Evolutionary conservation across 1,140 invertebrate species (phyloP).

Genomic region (Colletes latitarsis): DNA sequence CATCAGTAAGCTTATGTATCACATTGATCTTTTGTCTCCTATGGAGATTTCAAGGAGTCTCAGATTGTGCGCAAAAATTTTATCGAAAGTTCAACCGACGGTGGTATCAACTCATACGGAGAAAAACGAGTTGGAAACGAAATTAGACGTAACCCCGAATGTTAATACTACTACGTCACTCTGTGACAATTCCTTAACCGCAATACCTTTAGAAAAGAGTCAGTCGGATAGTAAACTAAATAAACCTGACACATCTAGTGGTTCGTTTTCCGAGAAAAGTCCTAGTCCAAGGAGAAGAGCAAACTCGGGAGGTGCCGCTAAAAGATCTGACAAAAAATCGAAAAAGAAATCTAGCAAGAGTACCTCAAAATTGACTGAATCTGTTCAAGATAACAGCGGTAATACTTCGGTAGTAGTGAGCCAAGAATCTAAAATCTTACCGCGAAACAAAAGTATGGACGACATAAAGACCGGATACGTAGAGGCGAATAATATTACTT

Average conservation of each 20-base stretch:
- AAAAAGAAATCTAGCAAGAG: constrained; percentile 78
- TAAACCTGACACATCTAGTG: constrained; percentile 74
- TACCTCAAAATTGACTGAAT: constrained; percentile 75
- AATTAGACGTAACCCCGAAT: constrained; percentile 48
- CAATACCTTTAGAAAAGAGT: constrained; percentile 83
- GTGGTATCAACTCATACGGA: constrained; percentile 71
- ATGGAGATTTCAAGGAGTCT: constrained; percentile 85
- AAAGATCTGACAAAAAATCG: constrained; percentile 76
- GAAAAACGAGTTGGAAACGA: constrained; percentile 56
- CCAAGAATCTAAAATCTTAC: constrained; percentile 67
- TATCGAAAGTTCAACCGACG: constrained; percentile 88
- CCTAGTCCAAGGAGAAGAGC: constrained; percentile 76
- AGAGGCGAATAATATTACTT: constrained; percentile 43
- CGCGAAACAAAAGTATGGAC: constrained; percentile 76
- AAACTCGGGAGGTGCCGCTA: constrained; percentile 75
- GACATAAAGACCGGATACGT: constrained; percentile 69
- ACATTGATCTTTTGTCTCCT: constrained; percentile 83
- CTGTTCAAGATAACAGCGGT: constrained; percentile 62
- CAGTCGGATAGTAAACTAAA: constrained; percentile 85
- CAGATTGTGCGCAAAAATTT: constrained; percentile 87
- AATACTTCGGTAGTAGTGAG: constrained; percentile 73
- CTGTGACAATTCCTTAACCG: constrained; percentile 65
- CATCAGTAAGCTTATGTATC: constrained; percentile 83
- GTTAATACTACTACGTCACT: constrained; percentile 22
- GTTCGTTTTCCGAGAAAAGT: constrained; percentile 69